Percentiles rank a stretch among this genome's conserved stretches.
Conservation (phyloP, 2,797 vertebrate genomes). For the Emys orbicularis region DNA sequence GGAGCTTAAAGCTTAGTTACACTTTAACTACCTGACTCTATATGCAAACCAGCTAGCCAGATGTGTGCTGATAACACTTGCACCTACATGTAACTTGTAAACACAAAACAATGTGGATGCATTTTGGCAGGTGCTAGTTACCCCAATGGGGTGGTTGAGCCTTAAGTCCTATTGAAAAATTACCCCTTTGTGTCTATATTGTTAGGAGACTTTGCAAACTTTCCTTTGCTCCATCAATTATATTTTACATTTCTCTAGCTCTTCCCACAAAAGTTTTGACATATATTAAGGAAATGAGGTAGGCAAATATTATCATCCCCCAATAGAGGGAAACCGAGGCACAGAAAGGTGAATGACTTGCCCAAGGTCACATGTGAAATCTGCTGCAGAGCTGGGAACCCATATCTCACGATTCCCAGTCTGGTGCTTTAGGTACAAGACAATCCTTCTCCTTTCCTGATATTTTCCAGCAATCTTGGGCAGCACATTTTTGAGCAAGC, state of each 20-base stretch:
- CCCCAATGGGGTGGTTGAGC: neutral
- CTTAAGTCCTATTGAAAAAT: neutral
- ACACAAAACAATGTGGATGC: neutral
- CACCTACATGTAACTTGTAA: neutral
- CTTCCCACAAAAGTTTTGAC: constrained; percentile 1
- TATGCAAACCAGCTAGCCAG: constrained; percentile 3
- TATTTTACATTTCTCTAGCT: neutral
- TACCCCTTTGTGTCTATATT: neutral
- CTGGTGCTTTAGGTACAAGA: neutral
- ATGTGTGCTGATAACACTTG: neutral
- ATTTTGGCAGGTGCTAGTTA: neutral
- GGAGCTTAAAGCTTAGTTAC: neutral
- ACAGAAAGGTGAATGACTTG: constrained; percentile 36
- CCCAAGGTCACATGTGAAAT: neutral
- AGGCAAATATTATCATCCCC: constrained; percentile 13
- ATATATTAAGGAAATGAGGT: neutral
- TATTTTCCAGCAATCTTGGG: neutral
- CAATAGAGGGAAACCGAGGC: constrained; percentile 2
- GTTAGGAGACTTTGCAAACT: neutral
- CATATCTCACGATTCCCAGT: neutral
- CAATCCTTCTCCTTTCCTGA: neutral
- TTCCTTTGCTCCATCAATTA: neutral
- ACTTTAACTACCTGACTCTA: neutral
- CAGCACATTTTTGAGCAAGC: neutral
- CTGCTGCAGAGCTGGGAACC: neutral